Conservation (phyloP, 1,140 invertebrate species). For the Zaprionus africanus region DNA sequence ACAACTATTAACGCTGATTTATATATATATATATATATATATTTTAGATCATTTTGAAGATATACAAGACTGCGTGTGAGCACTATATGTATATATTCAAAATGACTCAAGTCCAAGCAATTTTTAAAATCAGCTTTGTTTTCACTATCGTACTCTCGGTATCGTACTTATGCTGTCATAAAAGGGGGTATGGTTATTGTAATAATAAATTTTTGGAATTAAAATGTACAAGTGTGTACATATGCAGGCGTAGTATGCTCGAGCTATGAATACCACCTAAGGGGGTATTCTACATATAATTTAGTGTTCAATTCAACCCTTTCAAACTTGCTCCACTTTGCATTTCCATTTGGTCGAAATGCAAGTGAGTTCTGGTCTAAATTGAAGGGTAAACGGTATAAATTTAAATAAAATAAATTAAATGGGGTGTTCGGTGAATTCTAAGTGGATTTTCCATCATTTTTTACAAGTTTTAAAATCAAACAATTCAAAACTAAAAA, state of each 20-base stretch:
- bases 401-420: not conserved
- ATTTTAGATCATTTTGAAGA: constrained; percentile 69
- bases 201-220: constrained; percentile 73
- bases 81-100: constrained; percentile 40
- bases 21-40: constrained; percentile 49
- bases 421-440: not conserved
- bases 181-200: constrained; percentile 53
- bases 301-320: not conserved
- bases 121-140: constrained; percentile 59
- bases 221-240: constrained; percentile 61
- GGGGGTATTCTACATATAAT: not conserved
- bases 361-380: constrained; percentile 54
- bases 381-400: constrained; percentile 24
- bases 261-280: constrained; percentile 1
- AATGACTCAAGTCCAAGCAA: constrained; percentile 59
- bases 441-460: not conserved
- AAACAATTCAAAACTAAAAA: constrained; percentile 10
- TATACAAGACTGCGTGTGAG: constrained; percentile 22
- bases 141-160: constrained; percentile 41
- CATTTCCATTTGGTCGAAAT: constrained; percentile 66
- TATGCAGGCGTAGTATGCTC: constrained; percentile 14
- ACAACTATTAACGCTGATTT: constrained; percentile 66
- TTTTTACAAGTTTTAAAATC: constrained; percentile 11
- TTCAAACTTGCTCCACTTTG: constrained; percentile 52
- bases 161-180: constrained; percentile 53